Base-by-base conservation (phyloP, 2,113 vertebrate genomes). In the Hippocampus abdominalis region DNA sequence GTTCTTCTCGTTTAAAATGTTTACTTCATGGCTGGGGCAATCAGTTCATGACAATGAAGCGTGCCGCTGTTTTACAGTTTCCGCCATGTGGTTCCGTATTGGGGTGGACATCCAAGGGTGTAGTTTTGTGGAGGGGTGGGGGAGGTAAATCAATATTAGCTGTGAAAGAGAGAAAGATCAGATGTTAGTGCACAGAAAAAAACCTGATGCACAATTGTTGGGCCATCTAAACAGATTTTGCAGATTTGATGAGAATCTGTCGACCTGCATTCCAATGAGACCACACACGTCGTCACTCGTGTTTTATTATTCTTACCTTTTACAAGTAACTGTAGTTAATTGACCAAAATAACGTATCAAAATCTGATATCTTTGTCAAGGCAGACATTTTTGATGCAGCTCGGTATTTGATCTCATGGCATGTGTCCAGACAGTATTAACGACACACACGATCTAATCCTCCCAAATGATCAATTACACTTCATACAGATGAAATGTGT, bases 21-120 rank as follows among this genome's bases (percentile, higher is more conserved):
- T 46, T 80, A 64, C 42, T 71, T 63, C 4, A 3, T 10, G 64
- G 36, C 27, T 36, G 53, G 67, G 70, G 13, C 27, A 63, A 51
- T 84, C 78, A 76, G 82, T 75, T 73, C 72, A 80, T 82, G 64
- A 57, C 1, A 25, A 54, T 48, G 40, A 80, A 75, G 61, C 75
- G 74, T 81, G 32, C 16, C 74, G 48, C n/a, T 25, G 65, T 39
- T 40, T 13, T 12, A 29, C 3, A 56, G 40, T 23, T 60, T 44
- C n/a, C 20, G 25, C 39, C 9, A 27, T 18, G 36, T n/a, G n/a
- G 21, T 56, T 69, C 64, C 44, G n/a, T 29, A 54, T 23, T 64
- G 36, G 57, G 23, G 60, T 48, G 49, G 10, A 79, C 75, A 51
- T 75, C 66, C 81, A 36, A 78, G 69, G 69, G 29, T 74, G 73